A percentile compares a stretch with the other conserved stretches of the same genome.
Evolutionary conservation across 2,113 vertebrate genomes (phyloP).

Genomic region (Alexandromys fortis): DNA sequence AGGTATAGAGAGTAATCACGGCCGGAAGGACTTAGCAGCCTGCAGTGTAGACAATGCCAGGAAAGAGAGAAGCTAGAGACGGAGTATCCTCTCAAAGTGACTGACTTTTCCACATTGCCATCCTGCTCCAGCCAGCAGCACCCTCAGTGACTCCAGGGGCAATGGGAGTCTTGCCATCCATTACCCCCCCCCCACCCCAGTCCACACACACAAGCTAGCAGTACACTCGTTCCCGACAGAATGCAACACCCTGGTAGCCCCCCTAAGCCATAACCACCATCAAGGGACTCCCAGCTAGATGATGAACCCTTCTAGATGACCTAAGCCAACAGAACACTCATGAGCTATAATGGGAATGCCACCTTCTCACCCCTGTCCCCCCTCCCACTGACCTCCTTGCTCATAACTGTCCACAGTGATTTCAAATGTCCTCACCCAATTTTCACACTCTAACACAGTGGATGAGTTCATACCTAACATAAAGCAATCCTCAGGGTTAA

Average conservation of each 20-base stretch:
- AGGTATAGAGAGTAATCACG: background rate
- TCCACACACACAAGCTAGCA: background rate
- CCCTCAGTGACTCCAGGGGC: background rate
- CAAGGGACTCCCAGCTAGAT: fast-evolving
- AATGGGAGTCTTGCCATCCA: background rate
- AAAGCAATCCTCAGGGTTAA: background rate
- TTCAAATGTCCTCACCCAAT: background rate
- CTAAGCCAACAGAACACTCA: background rate
- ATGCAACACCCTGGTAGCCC: background rate
- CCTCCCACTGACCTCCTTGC: fast-evolving
- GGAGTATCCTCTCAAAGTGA: background rate
- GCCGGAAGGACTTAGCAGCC: background rate
- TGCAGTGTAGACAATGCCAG: background rate
- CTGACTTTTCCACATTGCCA: fast-evolving
- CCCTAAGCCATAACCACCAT: fast-evolving
- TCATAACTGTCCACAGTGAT: background rate
- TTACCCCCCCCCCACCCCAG: too few relatives aligned
- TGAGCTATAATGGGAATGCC: background rate
- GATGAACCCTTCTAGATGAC: background rate
- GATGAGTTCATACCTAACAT: too few relatives aligned
- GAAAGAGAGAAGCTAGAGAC: background rate
- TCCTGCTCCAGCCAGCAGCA: background rate
- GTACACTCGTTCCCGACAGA: background rate
- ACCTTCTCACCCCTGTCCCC: too few relatives aligned
- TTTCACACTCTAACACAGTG: background rate